phyloP scores from a whole-genome alignment of 2,888 invertebrate genomes.

The Lycia hirtaria region DNA sequence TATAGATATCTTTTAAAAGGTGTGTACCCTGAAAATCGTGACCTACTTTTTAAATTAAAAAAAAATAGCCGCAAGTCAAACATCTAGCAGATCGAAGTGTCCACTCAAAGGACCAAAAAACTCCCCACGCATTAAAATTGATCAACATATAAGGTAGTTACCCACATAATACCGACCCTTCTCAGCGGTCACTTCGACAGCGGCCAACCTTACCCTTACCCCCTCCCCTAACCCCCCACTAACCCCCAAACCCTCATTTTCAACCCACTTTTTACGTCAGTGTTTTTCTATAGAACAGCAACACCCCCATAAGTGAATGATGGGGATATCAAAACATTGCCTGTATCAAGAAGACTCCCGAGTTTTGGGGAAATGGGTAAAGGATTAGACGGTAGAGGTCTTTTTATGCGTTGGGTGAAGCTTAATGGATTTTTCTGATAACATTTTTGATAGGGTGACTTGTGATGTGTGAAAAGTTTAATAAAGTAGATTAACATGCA shows the following conservation, averaged over 20 bases:
- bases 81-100: conserved; percentile 3
- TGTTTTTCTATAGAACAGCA: conserved; percentile 82
- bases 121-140: conserved; percentile 78
- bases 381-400: conserved; percentile 76
- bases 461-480: not conserved
- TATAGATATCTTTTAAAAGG: too few relatives aligned
- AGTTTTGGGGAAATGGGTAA: conserved; percentile 79
- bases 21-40: too few relatives aligned
- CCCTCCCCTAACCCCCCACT: too few relatives aligned
- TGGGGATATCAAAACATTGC: conserved; percentile 83
- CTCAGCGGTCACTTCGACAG: conserved; percentile 85
- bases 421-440: conserved; percentile 10
- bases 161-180: conserved; percentile 82
- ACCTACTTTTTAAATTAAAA: too few relatives aligned
- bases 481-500: too few relatives aligned
- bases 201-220: conserved; percentile 74
- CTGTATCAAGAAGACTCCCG: conserved; percentile 72
- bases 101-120: conserved; percentile 19
- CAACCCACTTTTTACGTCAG: conserved; percentile 84
- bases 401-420: conserved; percentile 61
- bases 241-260: too few relatives aligned
- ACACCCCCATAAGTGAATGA: conserved; percentile 75
- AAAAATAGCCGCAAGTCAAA: too few relatives aligned
- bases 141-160: conserved; percentile 85
- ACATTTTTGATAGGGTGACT: not conserved